Evolutionary conservation across 2,113 vertebrate genomes (phyloP).

Genomic region (Myanophis thanlyinensis): DNA sequence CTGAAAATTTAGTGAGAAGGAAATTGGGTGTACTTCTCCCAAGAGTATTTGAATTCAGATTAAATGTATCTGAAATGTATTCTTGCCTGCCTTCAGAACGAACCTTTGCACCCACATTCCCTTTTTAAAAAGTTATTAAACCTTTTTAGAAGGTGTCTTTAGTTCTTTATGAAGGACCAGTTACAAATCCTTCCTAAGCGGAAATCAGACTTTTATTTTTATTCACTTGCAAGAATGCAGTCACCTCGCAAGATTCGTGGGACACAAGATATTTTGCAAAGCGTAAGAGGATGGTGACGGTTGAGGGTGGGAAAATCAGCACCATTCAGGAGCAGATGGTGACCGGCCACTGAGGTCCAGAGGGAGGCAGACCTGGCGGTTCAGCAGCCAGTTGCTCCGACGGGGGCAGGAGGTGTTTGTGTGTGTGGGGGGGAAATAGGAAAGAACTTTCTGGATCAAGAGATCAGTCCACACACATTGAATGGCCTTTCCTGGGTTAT

Average conservation of each 20-base stretch:
- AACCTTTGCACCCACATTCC: too few species aligned
- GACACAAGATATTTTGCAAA: background rate
- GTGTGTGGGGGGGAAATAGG: background rate
- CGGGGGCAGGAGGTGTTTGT: too few species aligned
- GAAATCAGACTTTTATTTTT: background rate
- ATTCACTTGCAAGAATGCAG: background rate
- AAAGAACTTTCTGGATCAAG: background rate
- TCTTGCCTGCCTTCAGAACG: background rate
- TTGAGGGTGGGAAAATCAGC: background rate
- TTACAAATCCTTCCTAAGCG: background rate
- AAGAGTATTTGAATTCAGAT: background rate
- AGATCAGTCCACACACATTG: background rate
- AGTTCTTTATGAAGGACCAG: background rate
- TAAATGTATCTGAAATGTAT: background rate
- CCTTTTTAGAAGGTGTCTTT: background rate
- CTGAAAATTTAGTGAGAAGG: background rate
- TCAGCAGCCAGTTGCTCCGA: background rate
- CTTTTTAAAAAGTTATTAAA: background rate
- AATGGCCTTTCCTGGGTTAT: background rate
- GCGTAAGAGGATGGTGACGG: background rate
- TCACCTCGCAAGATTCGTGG: background rate
- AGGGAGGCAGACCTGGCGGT: background rate
- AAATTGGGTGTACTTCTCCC: background rate
- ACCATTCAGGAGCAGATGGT: conserved; percentile 26
- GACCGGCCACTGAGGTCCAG: background rate